Evolutionary conservation across 2,797 vertebrate species (phyloP).

Genomic region (Tinamus major): DNA sequence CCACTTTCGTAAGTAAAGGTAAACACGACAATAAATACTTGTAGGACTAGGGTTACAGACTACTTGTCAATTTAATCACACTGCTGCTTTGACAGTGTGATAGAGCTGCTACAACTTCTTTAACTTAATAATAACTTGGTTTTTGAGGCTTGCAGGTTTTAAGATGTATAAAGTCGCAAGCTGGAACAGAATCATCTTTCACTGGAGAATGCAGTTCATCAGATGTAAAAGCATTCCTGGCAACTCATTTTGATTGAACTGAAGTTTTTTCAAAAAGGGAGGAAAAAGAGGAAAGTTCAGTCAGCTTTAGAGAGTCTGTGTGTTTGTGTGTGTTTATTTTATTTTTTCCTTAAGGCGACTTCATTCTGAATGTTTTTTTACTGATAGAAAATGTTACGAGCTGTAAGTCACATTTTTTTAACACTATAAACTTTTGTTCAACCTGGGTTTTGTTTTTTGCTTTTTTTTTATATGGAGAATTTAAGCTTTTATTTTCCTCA

Average conservation of each 20-base stretch:
- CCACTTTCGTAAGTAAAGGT: not conserved
- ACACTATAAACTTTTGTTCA: not conserved
- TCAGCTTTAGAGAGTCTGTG: not conserved
- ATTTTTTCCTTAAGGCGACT: not conserved
- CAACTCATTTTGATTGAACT: not conserved
- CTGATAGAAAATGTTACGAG: not conserved
- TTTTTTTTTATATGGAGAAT: not conserved
- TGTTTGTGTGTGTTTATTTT: not conserved
- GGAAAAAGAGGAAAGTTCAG: not conserved
- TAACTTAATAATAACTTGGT: not conserved
- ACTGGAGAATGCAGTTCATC: not conserved
- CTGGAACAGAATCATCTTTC: not conserved
- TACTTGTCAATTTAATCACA: not conserved
- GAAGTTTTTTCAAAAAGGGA: not conserved
- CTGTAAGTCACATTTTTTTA: not conserved
- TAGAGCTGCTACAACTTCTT: not conserved
- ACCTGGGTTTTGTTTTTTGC: not conserved
- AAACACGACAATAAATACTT: not conserved
- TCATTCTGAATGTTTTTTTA: not conserved
- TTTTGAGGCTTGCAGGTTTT: slow-evolving; percentile 26
- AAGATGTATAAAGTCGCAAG: not conserved
- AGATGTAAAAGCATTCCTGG: not conserved
- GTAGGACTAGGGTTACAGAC: not conserved
- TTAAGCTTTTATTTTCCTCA: not conserved
- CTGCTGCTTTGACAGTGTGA: slow-evolving; percentile 5